These are phyloP conservation scores for Sebastes vulpes DNA, from an alignment of 2,797 vertebrate genomes.

Conservation along the genomic window DNA sequence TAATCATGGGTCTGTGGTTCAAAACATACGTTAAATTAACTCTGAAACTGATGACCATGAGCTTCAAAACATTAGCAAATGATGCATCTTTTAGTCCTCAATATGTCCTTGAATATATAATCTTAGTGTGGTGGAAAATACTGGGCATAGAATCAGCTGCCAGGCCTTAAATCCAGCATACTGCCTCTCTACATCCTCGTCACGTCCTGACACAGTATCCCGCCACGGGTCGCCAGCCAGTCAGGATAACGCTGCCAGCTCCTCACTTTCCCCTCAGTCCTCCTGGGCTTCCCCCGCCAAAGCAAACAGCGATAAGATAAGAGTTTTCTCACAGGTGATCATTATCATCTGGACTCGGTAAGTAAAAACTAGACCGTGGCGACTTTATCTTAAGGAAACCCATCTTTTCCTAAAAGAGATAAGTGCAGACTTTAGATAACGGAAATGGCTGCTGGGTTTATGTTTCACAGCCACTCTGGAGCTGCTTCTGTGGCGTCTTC, in stretches of 20 bases:
- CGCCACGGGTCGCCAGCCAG: conserved; percentile 64
- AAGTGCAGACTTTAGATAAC: conserved; percentile 33
- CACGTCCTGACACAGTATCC: conserved; percentile 71
- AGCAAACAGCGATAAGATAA: conserved; percentile 49
- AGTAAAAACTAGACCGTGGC: conserved; percentile 36
- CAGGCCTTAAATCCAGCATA: conserved; percentile 47
- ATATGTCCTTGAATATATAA: conserved; percentile 22
- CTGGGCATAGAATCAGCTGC: conserved; percentile 41
- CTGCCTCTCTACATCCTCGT: conserved; percentile 66
- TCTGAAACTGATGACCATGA: background rate
- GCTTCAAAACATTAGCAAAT: conserved; percentile 4
- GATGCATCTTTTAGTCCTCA: conserved; percentile 1
- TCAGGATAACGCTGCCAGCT: conserved; percentile 56
- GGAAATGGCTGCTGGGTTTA: background rate
- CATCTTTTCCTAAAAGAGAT: conserved; percentile 15
- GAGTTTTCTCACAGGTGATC: conserved; percentile 49
- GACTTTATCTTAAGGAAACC: conserved; percentile 35
- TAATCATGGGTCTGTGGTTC: conserved; percentile 4
- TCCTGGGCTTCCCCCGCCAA: conserved; percentile 44
- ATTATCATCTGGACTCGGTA: conserved; percentile 37
- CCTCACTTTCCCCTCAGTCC: conserved; percentile 25
- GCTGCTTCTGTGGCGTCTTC: conserved; percentile 19
- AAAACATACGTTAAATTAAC: conserved; percentile 10
- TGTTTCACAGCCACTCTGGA: conserved; percentile 34
- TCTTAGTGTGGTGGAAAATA: conserved; percentile 17